A percentile compares a stretch with the other conserved stretches of the same genome.
Evolutionary conservation across 2,113 vertebrate species (phyloP).

Genomic region (Neotragus pygmaeus): DNA sequence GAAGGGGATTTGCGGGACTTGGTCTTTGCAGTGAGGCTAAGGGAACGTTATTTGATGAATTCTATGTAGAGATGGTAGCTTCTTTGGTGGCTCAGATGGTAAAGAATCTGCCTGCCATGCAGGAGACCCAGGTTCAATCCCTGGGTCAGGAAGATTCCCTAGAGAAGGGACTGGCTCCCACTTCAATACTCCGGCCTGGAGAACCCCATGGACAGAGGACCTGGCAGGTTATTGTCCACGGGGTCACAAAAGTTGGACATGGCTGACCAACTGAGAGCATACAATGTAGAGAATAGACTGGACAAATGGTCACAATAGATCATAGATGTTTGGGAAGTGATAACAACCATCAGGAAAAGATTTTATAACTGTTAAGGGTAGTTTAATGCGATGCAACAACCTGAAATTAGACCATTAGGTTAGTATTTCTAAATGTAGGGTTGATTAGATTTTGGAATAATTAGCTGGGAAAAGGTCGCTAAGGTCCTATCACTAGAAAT

Average conservation of each 20-base stretch:
- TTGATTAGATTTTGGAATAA: constrained; percentile 62
- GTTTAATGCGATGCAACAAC: constrained; percentile 18
- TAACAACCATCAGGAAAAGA: constrained; percentile 31
- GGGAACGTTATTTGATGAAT: not conserved
- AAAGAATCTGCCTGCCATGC: not conserved
- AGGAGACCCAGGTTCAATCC: not conserved
- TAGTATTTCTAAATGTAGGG: constrained; percentile 42
- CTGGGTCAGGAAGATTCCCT: not conserved
- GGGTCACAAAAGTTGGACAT: not conserved
- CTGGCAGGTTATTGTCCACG: not conserved
- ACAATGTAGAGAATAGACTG: not conserved
- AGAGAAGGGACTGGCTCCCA: not conserved
- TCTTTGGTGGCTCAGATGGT: not conserved
- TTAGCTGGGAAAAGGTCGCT: constrained; percentile 54
- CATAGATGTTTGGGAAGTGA: not conserved
- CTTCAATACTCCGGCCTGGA: not conserved
- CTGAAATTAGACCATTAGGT: constrained; percentile 46
- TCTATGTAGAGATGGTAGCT: not conserved
- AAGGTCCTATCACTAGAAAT: constrained; percentile 33
- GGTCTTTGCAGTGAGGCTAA: constrained; percentile 34
- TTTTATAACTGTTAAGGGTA: constrained; percentile 35
- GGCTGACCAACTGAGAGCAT: not conserved
- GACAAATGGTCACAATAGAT: not conserved
- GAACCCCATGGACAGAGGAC: not conserved
- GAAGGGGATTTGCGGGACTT: not conserved